phyloP scores from a whole-genome alignment of 2,113 vertebrate genomes.

The Microcebus murinus region DNA sequence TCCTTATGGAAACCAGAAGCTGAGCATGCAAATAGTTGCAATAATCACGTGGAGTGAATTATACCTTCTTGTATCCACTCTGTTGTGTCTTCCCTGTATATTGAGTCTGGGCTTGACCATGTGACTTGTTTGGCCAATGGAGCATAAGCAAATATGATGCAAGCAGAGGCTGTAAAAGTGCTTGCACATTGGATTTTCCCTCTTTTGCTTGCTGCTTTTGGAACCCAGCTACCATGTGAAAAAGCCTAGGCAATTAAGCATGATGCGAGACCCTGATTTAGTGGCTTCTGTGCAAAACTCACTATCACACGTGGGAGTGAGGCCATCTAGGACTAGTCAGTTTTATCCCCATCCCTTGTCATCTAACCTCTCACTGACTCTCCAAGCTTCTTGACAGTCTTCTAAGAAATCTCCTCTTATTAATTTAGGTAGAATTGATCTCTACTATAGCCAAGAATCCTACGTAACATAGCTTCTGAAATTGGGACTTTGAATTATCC shows the following conservation, averaged over 20 bases:
- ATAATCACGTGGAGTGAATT: background rate
- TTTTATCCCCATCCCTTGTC: background rate
- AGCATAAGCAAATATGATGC: background rate
- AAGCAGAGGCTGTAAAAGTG: background rate
- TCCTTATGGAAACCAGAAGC: background rate
- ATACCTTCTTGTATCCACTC: background rate
- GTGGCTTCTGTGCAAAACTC: background rate
- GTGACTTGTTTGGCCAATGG: background rate
- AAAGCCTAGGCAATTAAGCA: background rate
- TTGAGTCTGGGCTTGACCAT: background rate
- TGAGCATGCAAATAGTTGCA: background rate
- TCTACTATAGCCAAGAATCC: background rate
- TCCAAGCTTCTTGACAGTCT: background rate
- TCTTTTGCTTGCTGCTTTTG: background rate
- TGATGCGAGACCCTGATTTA: background rate
- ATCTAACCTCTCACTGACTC: background rate
- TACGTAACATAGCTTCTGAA: background rate
- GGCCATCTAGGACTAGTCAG: background rate
- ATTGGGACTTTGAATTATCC: background rate
- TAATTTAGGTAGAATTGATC: background rate
- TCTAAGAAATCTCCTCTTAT: background rate
- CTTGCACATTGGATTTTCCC: background rate
- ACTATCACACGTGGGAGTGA: background rate
- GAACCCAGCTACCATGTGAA: background rate
- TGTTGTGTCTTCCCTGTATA: rapidly evolving